Conservation (phyloP, 2,888 invertebrate genomes). For the Panzeria rudis region DNA sequence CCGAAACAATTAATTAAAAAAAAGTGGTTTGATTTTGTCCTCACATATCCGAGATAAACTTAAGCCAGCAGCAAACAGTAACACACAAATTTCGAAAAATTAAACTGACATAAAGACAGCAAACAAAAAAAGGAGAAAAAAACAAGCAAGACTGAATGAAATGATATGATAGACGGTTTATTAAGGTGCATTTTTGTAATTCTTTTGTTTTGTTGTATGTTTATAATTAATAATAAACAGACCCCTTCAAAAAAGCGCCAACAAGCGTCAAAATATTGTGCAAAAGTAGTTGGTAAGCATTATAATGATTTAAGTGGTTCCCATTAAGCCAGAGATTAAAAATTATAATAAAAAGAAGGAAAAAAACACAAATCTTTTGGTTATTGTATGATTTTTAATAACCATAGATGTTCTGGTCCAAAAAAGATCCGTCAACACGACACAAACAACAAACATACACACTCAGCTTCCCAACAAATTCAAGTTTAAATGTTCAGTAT, state of each 20-base stretch:
- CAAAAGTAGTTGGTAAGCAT: slow-evolving; percentile 52
- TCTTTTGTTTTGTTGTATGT: slow-evolving; percentile 49
- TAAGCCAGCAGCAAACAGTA: slow-evolving; percentile 39
- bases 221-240: slow-evolving; percentile 70
- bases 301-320: slow-evolving; percentile 63
- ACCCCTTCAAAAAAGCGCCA: slow-evolving; percentile 64
- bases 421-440: slow-evolving; percentile 64
- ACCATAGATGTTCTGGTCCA: slow-evolving; percentile 41
- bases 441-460: slow-evolving; percentile 36
- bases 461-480: slow-evolving; percentile 30
- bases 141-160: background rate
- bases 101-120: slow-evolving; percentile 47
- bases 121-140: slow-evolving; percentile 9
- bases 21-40: slow-evolving; percentile 72
- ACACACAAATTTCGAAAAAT: slow-evolving; percentile 36
- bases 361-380: slow-evolving; percentile 50
- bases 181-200: slow-evolving; percentile 51
- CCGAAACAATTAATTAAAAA: slow-evolving; percentile 58
- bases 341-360: slow-evolving; percentile 38
- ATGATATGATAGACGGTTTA: slow-evolving; percentile 45
- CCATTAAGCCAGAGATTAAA: slow-evolving; percentile 66
- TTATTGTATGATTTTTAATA: slow-evolving; percentile 66
- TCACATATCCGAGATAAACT: slow-evolving; percentile 75
- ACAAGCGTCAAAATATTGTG: slow-evolving; percentile 66
- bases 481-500: slow-evolving; percentile 46